phyloP scores from a whole-genome alignment of 1,140 invertebrate species.

The Ganaspis sp. region DNA sequence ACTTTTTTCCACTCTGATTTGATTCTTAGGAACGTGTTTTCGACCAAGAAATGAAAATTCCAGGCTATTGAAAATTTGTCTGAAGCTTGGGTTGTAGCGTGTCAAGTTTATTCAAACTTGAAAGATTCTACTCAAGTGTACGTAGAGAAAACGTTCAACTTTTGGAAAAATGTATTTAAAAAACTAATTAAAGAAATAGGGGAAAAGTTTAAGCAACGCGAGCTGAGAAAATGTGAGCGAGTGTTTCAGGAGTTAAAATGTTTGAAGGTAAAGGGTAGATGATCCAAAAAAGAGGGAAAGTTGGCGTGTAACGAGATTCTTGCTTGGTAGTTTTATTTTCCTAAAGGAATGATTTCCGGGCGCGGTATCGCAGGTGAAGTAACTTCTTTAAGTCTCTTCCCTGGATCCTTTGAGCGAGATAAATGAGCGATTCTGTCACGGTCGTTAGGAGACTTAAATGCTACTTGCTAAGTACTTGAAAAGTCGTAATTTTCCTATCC shows the following conservation, averaged over 20 bases:
- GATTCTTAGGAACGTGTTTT: no score
- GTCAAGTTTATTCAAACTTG: no score
- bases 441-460: slow-evolving; percentile 23
- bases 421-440: slow-evolving; percentile 23
- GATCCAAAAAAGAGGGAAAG: neutral
- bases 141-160: no score
- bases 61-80: no score
- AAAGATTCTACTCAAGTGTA: no score
- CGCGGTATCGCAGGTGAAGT: slow-evolving; percentile 1
- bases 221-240: neutral
- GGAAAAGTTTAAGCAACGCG: neutral
- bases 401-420: slow-evolving; percentile 8
- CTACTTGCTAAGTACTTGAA: slow-evolving; percentile 9
- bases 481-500: slow-evolving; percentile 7
- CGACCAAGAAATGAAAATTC: no score
- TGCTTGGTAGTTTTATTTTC: slow-evolving; percentile 1
- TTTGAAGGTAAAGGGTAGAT: neutral
- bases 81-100: no score
- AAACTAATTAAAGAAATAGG: neutral
- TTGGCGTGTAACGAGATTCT: neutral
- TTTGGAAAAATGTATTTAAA: neutral
- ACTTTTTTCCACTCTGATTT: no score
- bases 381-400: slow-evolving; percentile 7
- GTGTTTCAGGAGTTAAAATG: neutral
- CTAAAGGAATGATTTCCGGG: neutral